Base-by-base conservation (phyloP, 2,113 vertebrate genomes). In the Lates calcarifer region DNA sequence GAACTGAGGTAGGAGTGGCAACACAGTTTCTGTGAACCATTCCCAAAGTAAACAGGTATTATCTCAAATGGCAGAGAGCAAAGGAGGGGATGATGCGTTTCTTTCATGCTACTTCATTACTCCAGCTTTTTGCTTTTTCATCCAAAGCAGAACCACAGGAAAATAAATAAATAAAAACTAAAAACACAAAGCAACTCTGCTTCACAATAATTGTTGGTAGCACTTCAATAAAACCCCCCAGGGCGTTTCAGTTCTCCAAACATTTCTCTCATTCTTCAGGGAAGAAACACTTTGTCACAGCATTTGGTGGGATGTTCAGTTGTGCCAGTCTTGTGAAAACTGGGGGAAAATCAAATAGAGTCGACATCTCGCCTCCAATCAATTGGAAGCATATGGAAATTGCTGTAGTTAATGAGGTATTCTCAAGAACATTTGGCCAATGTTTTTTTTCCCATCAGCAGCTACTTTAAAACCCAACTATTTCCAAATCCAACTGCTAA, bases 11-110 rank as follows among this genome's bases (percentile, higher is more conserved):
- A 60, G 66, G 58, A 85, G 77, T 47, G 71, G 71, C 69, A 65
- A 63, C 72, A 78, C 33, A 35, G 69, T 53, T 79, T 37, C 49
- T 81, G 56, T 65, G 79, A 85, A 75, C 77, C 39, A 10, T 83
- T 80, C 51, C 71, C 86, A 81, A 74, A 73, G 80, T 79, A 90
- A 90, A 89, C 83, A 86, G 86, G 84, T 83, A 90, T 91, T 82
- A 80, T 87, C 79, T 89, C 56, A n/a, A 87, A 65, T 43, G 77
- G 86, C 81, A 86, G 76, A 63, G 22, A 87, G 66, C 75, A 81
- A 77, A 61, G 14, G 58, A 77, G 41, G 62, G 72, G 65, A 74
- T 68, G 53, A 91, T 74, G 55, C 73, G 68, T 83, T 83, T 53
- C 39, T 77, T 86, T 83, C 70, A 82, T 1, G 28, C 66, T 57